A percentile compares a stretch with the other conserved stretches of the same genome.
Conservation (phyloP, 2,888 invertebrate species). For the Clistopyga incitator region DNA sequence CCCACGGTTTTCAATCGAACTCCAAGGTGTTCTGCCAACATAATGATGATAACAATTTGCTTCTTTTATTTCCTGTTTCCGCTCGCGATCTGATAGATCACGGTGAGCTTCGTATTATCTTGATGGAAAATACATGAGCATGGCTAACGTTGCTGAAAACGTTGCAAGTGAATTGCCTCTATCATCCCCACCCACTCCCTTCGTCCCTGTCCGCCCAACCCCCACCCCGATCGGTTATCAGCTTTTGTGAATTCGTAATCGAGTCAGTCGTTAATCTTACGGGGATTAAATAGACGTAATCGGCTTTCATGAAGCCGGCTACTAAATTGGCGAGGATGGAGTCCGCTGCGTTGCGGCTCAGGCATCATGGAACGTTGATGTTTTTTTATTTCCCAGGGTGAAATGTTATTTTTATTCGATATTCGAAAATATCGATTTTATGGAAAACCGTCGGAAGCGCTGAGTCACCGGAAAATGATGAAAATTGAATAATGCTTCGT, state of each 20-base stretch:
- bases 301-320: constrained; percentile 69
- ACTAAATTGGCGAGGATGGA: constrained; percentile 63
- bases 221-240: constrained; percentile 63
- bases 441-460: not conserved
- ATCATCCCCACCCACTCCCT: not conserved
- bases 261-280: constrained; percentile 70
- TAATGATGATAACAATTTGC: constrained; percentile 48
- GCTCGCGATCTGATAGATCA: constrained; percentile 44
- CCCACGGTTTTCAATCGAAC: constrained; percentile 42
- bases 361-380: constrained; percentile 32
- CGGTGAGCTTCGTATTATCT: constrained; percentile 42
- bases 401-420: constrained; percentile 11
- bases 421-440: constrained; percentile 8
- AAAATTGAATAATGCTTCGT: no score
- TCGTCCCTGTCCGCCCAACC: not conserved
- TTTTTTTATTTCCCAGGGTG: constrained; percentile 37
- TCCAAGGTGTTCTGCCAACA: constrained; percentile 27
- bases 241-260: constrained; percentile 71
- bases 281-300: constrained; percentile 71
- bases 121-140: constrained; percentile 50
- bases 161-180: constrained; percentile 46
- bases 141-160: constrained; percentile 40
- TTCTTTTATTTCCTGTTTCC: constrained; percentile 34
- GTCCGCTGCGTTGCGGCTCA: constrained; percentile 35
- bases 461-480: no score